Conservation (phyloP, 1,140 invertebrate genomes). For the Hylyphantes graminicola region DNA sequence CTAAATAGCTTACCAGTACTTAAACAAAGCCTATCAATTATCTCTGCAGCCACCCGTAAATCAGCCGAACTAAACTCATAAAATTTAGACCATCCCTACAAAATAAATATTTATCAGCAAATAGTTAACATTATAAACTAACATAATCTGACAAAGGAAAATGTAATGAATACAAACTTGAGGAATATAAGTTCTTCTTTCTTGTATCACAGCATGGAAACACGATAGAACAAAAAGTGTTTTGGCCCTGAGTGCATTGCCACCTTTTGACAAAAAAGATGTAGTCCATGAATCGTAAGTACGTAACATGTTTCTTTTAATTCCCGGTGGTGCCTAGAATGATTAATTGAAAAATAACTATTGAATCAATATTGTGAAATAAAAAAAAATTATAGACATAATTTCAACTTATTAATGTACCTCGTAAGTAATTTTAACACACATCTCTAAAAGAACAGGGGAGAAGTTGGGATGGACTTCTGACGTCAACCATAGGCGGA, state of each 20-base stretch:
- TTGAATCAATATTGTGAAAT: background rate
- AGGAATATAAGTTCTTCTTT: constrained; percentile 86
- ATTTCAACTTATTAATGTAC: constrained; percentile 67
- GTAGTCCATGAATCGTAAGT: constrained; percentile 74
- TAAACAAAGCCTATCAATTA: constrained; percentile 75
- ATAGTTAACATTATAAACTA: background rate
- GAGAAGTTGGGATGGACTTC: constrained; percentile 79
- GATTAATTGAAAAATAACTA: background rate
- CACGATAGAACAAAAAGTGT: constrained; percentile 80
- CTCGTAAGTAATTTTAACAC: constrained; percentile 88
- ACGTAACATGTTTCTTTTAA: constrained; percentile 75
- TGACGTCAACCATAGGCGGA: constrained; percentile 82
- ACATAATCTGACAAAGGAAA: too few relatives aligned
- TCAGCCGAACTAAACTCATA: constrained; percentile 92
- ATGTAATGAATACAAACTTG: constrained; percentile 68
- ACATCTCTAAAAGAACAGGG: constrained; percentile 74
- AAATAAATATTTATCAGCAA: constrained; percentile 6
- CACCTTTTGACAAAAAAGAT: constrained; percentile 69
- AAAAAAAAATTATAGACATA: too few relatives aligned
- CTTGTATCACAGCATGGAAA: constrained; percentile 89
- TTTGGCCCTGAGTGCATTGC: constrained; percentile 70
- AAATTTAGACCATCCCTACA: constrained; percentile 83
- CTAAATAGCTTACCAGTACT: constrained; percentile 64
- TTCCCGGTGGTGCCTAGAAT: constrained; percentile 74
- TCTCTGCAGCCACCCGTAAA: constrained; percentile 79